phyloP scores from a whole-genome alignment of 1,140 invertebrate genomes.

The Penaeus indicus region DNA sequence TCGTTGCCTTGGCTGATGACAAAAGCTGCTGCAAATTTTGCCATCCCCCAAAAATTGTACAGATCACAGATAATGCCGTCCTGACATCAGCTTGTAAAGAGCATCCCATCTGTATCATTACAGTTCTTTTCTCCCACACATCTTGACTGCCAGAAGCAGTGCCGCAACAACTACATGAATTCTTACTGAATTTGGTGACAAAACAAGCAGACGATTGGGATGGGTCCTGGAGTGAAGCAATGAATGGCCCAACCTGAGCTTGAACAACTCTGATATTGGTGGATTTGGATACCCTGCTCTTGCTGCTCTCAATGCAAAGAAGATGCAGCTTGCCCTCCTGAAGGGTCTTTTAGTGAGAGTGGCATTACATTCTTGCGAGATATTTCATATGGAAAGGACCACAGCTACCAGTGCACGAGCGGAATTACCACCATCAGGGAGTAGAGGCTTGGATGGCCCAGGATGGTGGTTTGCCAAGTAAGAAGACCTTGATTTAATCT shows the following conservation, averaged over 20 bases:
- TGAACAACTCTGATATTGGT: constrained; percentile 92
- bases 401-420: constrained; percentile 91
- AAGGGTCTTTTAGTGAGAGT: constrained; percentile 92
- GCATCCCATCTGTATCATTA: constrained; percentile 92
- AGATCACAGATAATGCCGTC: constrained; percentile 74
- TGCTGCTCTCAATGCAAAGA: constrained; percentile 96
- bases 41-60: constrained; percentile 79
- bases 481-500: constrained; percentile 93
- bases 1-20: constrained; percentile 90
- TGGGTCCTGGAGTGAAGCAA: constrained; percentile 97
- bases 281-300: constrained; percentile 93
- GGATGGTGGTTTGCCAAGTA: constrained; percentile 90
- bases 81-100: constrained; percentile 85
- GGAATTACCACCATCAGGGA: constrained; percentile 82
- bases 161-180: constrained; percentile 91
- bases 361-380: constrained; percentile 96
- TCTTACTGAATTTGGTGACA: constrained; percentile 85
- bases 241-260: constrained; percentile 84
- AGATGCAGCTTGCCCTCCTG: constrained; percentile 95
- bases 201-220: constrained; percentile 96
- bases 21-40: constrained; percentile 88
- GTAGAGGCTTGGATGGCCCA: constrained; percentile 96
- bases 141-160: constrained; percentile 97
- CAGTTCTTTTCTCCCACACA: constrained; percentile 95
- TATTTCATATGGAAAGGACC: constrained; percentile 91